Evolutionary conservation across 2,888 invertebrate genomes (phyloP).

Genomic region (Conchocele bisecta): DNA sequence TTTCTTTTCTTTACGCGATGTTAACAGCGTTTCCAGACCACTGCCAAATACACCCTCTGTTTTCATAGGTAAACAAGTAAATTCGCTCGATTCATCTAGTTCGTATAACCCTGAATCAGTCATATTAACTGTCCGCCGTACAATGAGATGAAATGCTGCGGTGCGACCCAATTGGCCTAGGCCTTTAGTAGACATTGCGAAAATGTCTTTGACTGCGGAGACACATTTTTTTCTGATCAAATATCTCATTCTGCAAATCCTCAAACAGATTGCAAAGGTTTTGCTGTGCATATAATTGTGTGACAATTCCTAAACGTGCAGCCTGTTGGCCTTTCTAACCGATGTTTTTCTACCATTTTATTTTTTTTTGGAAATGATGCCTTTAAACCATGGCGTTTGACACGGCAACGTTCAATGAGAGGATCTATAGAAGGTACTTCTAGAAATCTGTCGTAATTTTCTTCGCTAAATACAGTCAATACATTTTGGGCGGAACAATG

Average conservation of each 20-base stretch:
- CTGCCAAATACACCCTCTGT: not conserved
- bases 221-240: too few relatives aligned
- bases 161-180: too few relatives aligned
- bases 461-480: too few relatives aligned
- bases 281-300: slow-evolving; percentile 31
- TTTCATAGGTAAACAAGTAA: not conserved
- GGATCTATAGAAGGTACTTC: slow-evolving; percentile 36
- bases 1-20: not conserved
- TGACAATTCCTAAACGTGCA: slow-evolving; percentile 25
- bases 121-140: not conserved
- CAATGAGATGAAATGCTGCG: not conserved
- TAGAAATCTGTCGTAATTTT: slow-evolving; percentile 19
- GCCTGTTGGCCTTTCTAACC: slow-evolving; percentile 41
- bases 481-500: too few relatives aligned
- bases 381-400: slow-evolving; percentile 18
- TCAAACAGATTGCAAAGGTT: slow-evolving; percentile 24
- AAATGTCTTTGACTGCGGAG: too few relatives aligned
- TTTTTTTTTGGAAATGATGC: slow-evolving; percentile 28
- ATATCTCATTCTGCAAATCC: slow-evolving; percentile 9
- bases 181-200: not conserved
- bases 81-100: not conserved
- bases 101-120: not conserved
- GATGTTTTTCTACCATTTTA: slow-evolving; percentile 41
- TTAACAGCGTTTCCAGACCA: not conserved
- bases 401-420: slow-evolving; percentile 23